Evolutionary conservation across 2,113 vertebrate genomes (phyloP).

Genomic region (Thamnaconus septentrionalis): DNA sequence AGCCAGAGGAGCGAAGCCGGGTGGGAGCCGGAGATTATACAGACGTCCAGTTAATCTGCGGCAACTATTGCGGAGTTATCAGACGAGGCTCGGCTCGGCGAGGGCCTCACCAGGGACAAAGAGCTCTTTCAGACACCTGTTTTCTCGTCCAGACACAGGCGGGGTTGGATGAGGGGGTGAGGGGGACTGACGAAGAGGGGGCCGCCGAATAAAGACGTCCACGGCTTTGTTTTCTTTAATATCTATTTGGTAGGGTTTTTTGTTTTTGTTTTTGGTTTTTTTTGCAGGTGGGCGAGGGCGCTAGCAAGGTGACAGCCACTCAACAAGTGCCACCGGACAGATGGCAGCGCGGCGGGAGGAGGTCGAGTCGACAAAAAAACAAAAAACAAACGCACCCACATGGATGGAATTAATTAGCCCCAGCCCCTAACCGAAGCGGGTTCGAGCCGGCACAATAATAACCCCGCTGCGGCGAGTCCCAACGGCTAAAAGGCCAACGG

Average conservation of each 20-base stretch:
- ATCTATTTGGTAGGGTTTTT: no score
- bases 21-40: slow-evolving; percentile 34
- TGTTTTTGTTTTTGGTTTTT: background rate
- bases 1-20: background rate
- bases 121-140: slow-evolving; percentile 63
- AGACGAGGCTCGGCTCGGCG: no score
- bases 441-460: background rate
- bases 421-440: background rate
- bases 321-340: slow-evolving; percentile 55
- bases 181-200: background rate
- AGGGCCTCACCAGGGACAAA: slow-evolving; percentile 52
- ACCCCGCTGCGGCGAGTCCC: background rate
- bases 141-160: slow-evolving; percentile 1
- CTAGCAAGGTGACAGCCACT: slow-evolving; percentile 14
- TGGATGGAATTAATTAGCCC: background rate
- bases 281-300: background rate
- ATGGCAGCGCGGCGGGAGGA: background rate
- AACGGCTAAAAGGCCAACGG: slow-evolving; percentile 39
- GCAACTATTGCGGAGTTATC: slow-evolving; percentile 17
- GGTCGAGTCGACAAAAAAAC: no score
- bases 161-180: background rate
- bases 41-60: slow-evolving; percentile 28
- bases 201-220: background rate
- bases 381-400: slow-evolving; percentile 18
- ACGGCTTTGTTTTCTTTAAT: no score